Base-by-base conservation (phyloP, 1,140 invertebrate genomes). In the Bilobella aurantiaca region DNA sequence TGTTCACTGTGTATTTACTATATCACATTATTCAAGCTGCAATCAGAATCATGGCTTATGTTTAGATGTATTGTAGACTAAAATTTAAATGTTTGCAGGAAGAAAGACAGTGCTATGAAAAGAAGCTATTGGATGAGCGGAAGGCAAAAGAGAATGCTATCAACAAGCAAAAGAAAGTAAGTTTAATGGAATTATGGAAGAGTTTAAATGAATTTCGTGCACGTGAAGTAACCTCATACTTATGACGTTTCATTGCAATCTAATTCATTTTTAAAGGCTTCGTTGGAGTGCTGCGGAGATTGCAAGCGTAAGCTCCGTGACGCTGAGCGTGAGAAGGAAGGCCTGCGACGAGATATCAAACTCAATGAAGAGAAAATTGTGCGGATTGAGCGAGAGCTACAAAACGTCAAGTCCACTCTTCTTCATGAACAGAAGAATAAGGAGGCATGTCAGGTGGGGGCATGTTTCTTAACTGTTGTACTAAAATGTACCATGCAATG, bases 391-490 rank as follows among this genome's bases (percentile, higher is more conserved):
- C 34, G 70, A 37, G 70, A 72, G 53, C 62, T 72, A 18, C 68
- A 69, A 57, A 72, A 72, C 56, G 70, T 72, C 8, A 72, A 72
- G 47, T 72, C 70, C 8, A 72, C 70, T 3, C 42, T 72, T 18
- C 30, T 72, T 53, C 66, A 67, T 18, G 70, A 72, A 62, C 70
- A 72, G 66, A 72, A 72, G 62, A 68, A 67, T 37, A 69, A 69
- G 31, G 68, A 72, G 64, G 63, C 47, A n/a, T 53, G 46, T 58
- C n/a, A 30, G 18, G 27, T 57, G 23, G n/a, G n/a, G n/a, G n/a
- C n/a, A n/a, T n/a, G n/a, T n/a, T n/a, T n/a, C n/a, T n/a, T n/a
- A n/a, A n/a, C n/a, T n/a, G n/a, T n/a, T n/a, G n/a, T n/a, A n/a
- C n/a, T n/a, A n/a, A n/a, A 63, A 27, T 25, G 29, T 60, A 27